Evolutionary conservation across 2,113 vertebrate genomes (phyloP).

Genomic region (Phasianus colchicus): DNA sequence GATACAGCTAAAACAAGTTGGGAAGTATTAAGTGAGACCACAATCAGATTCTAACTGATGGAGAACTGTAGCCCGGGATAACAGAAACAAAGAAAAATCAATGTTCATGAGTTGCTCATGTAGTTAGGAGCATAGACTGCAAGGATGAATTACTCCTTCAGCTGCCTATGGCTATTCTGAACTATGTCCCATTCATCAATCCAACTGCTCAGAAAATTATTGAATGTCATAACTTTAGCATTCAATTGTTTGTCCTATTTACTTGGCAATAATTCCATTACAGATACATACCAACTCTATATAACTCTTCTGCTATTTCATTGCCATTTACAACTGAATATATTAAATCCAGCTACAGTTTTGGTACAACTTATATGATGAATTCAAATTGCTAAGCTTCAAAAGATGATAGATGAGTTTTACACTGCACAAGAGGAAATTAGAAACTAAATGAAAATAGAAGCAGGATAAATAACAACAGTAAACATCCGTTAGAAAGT

Average conservation of each 20-base stretch:
- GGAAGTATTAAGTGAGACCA: not conserved
- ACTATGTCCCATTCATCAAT: not conserved
- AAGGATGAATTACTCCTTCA: not conserved
- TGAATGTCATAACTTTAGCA: not conserved
- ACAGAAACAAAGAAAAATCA: not conserved
- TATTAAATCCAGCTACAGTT: not conserved
- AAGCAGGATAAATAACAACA: not conserved
- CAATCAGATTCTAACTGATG: not conserved
- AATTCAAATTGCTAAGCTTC: not conserved
- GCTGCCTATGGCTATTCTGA: not conserved
- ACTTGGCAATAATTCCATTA: not conserved
- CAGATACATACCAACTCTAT: not conserved
- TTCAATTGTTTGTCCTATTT: not conserved
- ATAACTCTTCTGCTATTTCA: not conserved
- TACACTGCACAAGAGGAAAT: not conserved
- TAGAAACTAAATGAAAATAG: not conserved
- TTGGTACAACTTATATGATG: not conserved
- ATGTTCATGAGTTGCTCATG: not conserved
- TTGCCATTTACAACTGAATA: not conserved
- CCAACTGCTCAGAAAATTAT: not conserved
- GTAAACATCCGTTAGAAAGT: not conserved
- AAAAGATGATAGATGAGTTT: not conserved
- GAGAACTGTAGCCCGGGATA: not conserved
- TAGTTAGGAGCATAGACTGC: not conserved
- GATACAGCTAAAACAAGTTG: not conserved